Base-by-base conservation (phyloP, 2,888 invertebrate genomes). In the Drosophila kambysellisi region DNA sequence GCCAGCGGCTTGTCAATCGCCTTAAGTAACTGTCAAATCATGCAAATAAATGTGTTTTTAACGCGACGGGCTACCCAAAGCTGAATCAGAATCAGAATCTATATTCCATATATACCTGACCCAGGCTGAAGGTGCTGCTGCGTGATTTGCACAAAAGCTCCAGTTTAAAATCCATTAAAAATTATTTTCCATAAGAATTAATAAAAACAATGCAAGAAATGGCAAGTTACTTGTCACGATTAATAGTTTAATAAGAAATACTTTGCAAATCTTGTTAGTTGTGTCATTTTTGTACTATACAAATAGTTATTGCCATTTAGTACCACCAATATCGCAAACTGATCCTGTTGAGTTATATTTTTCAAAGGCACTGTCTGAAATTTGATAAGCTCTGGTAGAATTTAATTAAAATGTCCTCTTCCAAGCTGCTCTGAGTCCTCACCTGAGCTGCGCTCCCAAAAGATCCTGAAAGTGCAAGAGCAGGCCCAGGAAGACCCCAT, bases 11-110 rank as follows among this genome's bases (percentile, higher is more conserved):
- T 70, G 83, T 86, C 82, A 84, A 89, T 82, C 85, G 88, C 64
- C 85, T 86, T 80, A 84, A 74, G 88, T 82, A 86, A 89, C 80
- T 88, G 87, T 88, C 87, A 87, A 88, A 87, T 87, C 87, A 87
- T 87, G 84, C 79, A 90, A 87, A 89, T 90, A 87, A 87, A 87
- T 87, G 79, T 78, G 75, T 57, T 83, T 83, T 89, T 76, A 74
- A 78, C 78, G 59, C 71, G 70, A 66, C 88, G 74, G 70, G 53
- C 73, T 59, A 58, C 32, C 52, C 46, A 5, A 54, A 60, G 46
- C 59, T 20, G 52, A 74, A 62, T 60, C 58, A n/a, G 39, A 57
- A 53, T 53, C 56, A 35, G 46, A 72, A 48, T 51, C 58, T 59
- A 50, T 62, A 41, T 46, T 56, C 30, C n/a, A 39, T 25, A 33